Evolutionary conservation across 2,888 invertebrate genomes (phyloP), one percentile per base, ranked within the genome.

Genomic region (Eupithecia subfuscata): DNA sequence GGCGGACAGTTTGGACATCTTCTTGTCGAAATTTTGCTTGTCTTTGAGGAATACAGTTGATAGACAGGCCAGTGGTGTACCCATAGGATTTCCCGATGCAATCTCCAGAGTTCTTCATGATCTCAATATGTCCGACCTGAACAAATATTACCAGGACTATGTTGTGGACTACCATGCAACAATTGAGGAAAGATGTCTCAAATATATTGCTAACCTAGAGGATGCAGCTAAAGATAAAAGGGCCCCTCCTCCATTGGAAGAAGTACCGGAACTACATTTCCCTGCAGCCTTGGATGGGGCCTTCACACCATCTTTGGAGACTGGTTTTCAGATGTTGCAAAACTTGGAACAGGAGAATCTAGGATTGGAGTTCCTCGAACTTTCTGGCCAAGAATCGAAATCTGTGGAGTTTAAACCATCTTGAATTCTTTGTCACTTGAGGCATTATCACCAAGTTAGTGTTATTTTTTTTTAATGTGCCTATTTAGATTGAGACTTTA

Each of bases 261-360:
- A 95, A 80, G 95, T 95, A 0, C 95, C 95, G 0, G 95, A 95
- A 79, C 84, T 95, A 71, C 95, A 95, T 83, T 95, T 95, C 74
- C 95, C 95, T 0, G 94, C 95, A 25, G 95, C 92, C 2, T 82
- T 95, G 52, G 95, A 94, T 83, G 94, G 92, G 14, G 89, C 95
- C 0, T 95, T 95, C 74, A 95, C 95, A 70, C 96, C 96, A 0
- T 96, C 96, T 14, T 88, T 96, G 48, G 96, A 96, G 83, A 95
- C 96, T 48, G 96, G 96, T 0, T 96, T 96, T 84, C 96, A 96
- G 88, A 96, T 96, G 96, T 89, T 96, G 75, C 96, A 96, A 72
- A 96, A 95, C 78, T 89, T 96, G 72, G 96, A 96, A 83, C 96
- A 96, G 82, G 96, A 96, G 73, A 95, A 95, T 79, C 79, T 94